Evolutionary conservation across 2,888 invertebrate species (phyloP).

Genomic region (Listrodromus nycthemerus): DNA sequence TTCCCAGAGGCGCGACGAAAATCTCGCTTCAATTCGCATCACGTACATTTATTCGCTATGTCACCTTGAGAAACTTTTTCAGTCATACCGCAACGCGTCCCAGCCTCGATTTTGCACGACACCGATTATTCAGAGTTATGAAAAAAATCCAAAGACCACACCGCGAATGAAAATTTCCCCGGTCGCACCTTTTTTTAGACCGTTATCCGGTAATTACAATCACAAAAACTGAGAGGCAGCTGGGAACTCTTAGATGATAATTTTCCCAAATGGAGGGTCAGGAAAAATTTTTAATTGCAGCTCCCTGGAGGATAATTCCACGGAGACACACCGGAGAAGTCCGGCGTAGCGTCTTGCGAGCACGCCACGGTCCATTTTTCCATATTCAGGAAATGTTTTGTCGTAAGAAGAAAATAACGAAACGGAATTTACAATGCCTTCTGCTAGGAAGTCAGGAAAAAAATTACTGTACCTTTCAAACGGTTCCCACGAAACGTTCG

Average conservation of each 20-base stretch:
- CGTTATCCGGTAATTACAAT: background rate
- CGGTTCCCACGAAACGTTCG: too few species aligned
- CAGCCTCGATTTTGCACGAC: background rate
- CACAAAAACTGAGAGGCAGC: background rate
- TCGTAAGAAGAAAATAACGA: background rate
- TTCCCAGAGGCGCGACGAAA: conserved; percentile 1
- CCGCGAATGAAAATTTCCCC: conserved; percentile 18
- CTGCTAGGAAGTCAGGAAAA: background rate
- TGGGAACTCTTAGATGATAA: background rate
- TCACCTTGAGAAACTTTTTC: background rate
- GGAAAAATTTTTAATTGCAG: background rate
- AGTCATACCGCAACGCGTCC: background rate
- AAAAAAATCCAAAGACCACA: conserved; percentile 5
- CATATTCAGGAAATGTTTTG: background rate
- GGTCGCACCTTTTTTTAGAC: background rate
- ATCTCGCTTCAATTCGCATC: conserved; percentile 18
- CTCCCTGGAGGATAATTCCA: conserved; percentile 2
- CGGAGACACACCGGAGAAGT: background rate
- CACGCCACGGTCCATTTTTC: conserved; percentile 9
- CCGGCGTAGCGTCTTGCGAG: conserved; percentile 14
- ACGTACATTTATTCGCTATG: conserved; percentile 21
- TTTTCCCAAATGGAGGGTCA: background rate
- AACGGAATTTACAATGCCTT: background rate
- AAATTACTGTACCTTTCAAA: background rate
- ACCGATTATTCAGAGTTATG: conserved; percentile 11